Evolutionary conservation across 2,113 vertebrate genomes (phyloP), one percentile per base, ranked within the genome.

Genomic region (Piprites chloris): DNA sequence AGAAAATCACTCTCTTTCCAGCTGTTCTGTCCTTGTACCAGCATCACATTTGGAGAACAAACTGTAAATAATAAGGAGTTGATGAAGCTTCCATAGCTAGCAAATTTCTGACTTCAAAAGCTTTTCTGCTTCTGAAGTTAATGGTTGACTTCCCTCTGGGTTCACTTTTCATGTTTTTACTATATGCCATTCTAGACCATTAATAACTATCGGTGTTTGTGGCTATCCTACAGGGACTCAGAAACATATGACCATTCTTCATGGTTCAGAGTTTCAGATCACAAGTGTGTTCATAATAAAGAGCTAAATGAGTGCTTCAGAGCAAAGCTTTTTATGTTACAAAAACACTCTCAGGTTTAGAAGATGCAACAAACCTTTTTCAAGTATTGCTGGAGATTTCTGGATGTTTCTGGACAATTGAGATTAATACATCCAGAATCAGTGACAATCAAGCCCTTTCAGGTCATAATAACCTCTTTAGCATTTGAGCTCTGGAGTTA

Each of bases 141-240:
- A 96, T 95, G 87, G 90, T 56, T 92, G 85, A 59, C 89, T 92
- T 96, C 94, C 97, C 95, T 83, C 80, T 88, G 87, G 95, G 77
- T 95, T 97, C 95, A 93, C 95, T 97, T 97, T 96, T 94, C 95
- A 74, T 88, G 78, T 93, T 96, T 93, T 90, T 93, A 89, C 86
- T 78, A 33, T 96, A 96, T 79, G 78, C 88, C 71, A n/a, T 87
- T 87, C 85, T 55, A 1, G 37, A 84, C 87, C 75, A 87, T 91
- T 96, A 97, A 96, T 97, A 97, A 97, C 69, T 93, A 79, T 74
- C 0, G 14, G 83, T 89, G 85, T 76, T 85, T 94, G 91, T 27
- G 6, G 58, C 65, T 89, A 68, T 81, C 58, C 58, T 37, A 17
- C 46, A 41, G 55, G 18, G 27, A 67, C 49, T 26, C n/a, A 53